Evolutionary conservation across 2,113 vertebrate genomes (phyloP).

Genomic region (Naja naja): DNA sequence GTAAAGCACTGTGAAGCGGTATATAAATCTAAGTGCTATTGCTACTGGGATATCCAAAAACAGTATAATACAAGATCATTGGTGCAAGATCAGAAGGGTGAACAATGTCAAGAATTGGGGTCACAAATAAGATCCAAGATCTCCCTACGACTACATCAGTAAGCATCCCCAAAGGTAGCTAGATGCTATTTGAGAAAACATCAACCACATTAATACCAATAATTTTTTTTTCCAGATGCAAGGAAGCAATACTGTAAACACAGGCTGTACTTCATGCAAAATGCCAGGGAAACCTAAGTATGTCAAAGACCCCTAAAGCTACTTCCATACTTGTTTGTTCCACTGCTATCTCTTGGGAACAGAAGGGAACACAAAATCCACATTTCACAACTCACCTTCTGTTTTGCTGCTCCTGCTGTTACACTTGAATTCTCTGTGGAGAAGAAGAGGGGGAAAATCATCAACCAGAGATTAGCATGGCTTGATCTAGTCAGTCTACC

Average conservation of each 20-base stretch:
- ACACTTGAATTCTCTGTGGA: slow-evolving; percentile 73
- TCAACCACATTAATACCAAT: not conserved
- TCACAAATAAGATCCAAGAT: not conserved
- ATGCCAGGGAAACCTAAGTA: not conserved
- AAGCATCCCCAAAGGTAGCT: not conserved
- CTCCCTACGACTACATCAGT: not conserved
- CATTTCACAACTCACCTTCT: slow-evolving; percentile 67
- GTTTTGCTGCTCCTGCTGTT: slow-evolving; percentile 73
- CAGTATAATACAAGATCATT: not conserved
- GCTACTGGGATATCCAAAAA: not conserved
- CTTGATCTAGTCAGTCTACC: not conserved
- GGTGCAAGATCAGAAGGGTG: not conserved
- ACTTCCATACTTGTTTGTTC: too few species aligned
- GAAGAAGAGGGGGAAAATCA: not conserved
- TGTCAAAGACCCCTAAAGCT: not conserved
- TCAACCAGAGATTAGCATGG: slow-evolving; percentile 33
- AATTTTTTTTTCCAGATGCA: not conserved
- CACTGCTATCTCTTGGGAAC: not conserved
- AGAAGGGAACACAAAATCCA: not conserved
- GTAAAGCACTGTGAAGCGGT: too few species aligned
- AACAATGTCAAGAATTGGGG: not conserved
- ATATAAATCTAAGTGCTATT: too few species aligned
- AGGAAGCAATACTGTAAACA: not conserved
- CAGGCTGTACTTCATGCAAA: not conserved
- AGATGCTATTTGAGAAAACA: not conserved